phyloP scores from a whole-genome alignment of 2,888 invertebrate genomes.

The Campopleginae sp. region DNA sequence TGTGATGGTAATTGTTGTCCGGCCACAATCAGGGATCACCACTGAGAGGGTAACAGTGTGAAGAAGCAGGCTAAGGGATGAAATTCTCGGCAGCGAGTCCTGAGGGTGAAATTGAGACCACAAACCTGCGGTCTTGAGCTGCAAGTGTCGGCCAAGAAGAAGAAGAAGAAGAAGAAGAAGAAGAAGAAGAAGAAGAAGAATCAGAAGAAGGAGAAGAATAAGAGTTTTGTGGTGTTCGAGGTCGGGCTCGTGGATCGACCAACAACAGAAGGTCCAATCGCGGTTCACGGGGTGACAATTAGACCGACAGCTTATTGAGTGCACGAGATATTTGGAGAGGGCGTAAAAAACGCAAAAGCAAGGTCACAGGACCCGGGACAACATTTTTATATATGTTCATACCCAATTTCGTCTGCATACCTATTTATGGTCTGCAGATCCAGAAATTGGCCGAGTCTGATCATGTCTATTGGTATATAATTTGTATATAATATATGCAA shows the following conservation, averaged over 20 bases:
- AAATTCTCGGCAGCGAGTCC: conserved; percentile 16
- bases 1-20: conserved; percentile 60
- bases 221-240: conserved; percentile 32
- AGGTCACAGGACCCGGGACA: too few relatives aligned
- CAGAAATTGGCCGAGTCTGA: too few relatives aligned
- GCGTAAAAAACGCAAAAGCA: neutral
- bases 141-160: conserved; percentile 55
- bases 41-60: conserved; percentile 8
- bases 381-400: too few relatives aligned
- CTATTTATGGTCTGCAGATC: too few relatives aligned
- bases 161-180: neutral
- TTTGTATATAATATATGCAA: too few relatives aligned
- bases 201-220: conserved; percentile 12
- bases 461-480: too few relatives aligned
- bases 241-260: conserved; percentile 25
- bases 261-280: conserved; percentile 24
- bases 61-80: neutral
- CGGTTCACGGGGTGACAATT: conserved; percentile 7
- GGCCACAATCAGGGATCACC: conserved; percentile 54
- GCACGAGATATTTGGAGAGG: neutral
- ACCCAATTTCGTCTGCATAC: too few relatives aligned
- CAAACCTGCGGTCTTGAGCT: conserved; percentile 58
- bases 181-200: conserved; percentile 30
- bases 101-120: conserved; percentile 42
- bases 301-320: conserved; percentile 20